Percentiles rank a stretch among this genome's conserved stretches.
phyloP scores from a whole-genome alignment of 2,113 vertebrate genomes.

The Blennius ocellaris region DNA sequence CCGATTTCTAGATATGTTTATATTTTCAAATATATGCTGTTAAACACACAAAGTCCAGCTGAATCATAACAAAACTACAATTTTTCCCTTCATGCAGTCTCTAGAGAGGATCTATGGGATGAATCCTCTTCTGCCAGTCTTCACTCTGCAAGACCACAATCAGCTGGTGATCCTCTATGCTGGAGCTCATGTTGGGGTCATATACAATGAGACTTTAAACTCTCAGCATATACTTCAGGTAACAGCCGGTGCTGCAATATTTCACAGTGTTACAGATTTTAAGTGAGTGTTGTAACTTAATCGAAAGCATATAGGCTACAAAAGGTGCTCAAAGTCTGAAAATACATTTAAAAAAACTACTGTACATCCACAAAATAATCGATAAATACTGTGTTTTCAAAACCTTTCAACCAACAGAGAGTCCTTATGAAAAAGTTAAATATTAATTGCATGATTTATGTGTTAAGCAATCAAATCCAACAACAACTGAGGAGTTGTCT shows the following conservation, averaged over 20 bases:
- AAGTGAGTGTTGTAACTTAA: background rate
- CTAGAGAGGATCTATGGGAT: slow-evolving; percentile 89
- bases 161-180: slow-evolving; percentile 84
- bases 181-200: slow-evolving; percentile 83
- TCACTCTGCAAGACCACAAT: slow-evolving; percentile 85
- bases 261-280: background rate
- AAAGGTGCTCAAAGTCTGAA: background rate
- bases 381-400: background rate
- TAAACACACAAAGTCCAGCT: background rate
- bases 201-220: slow-evolving; percentile 83
- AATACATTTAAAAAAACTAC: background rate
- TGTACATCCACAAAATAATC: background rate
- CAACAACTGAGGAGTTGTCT: too few species aligned
- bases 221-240: slow-evolving; percentile 90
- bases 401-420: background rate
- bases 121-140: slow-evolving; percentile 86
- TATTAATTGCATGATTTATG: too few species aligned
- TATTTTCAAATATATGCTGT: too few species aligned
- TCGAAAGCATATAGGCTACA: background rate
- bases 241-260: slow-evolving; percentile 15
- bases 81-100: slow-evolving; percentile 76
- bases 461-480: too few species aligned
- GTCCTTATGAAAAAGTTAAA: too few species aligned
- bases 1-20: too few species aligned
- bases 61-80: background rate